Evolutionary conservation across 2,888 invertebrate species (phyloP).

Genomic region (Hypolimnas misippus): DNA sequence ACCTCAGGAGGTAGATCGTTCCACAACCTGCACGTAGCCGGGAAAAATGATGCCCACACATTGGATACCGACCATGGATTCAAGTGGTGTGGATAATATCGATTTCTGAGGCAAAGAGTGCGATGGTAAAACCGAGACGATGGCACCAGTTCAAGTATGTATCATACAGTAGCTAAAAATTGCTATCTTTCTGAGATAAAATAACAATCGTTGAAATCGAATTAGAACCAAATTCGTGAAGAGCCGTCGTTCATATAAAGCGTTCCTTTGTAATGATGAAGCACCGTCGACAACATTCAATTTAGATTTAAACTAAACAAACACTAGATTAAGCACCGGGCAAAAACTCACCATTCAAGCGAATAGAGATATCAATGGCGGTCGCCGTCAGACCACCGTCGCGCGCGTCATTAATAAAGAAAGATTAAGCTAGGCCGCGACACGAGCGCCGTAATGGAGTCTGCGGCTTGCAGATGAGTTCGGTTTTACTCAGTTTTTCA

Average conservation of each 20-base stretch:
- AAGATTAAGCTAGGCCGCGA: slow-evolving; percentile 70
- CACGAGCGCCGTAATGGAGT: slow-evolving; percentile 67
- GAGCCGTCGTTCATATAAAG: neutral
- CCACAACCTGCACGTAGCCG: too few relatives aligned
- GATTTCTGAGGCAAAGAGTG: too few relatives aligned
- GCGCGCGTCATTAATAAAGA: slow-evolving; percentile 72
- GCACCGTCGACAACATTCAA: slow-evolving; percentile 1
- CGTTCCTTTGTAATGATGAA: neutral
- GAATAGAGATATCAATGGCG: slow-evolving; percentile 61
- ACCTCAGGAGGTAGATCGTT: too few relatives aligned
- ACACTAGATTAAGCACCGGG: slow-evolving; percentile 11
- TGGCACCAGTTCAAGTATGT: too few relatives aligned
- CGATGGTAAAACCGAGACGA: too few relatives aligned
- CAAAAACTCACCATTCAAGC: slow-evolving; percentile 36
- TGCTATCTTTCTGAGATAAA: too few relatives aligned
- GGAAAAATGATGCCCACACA: too few relatives aligned
- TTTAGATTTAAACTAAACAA: slow-evolving; percentile 11
- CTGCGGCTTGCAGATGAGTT: slow-evolving; percentile 73
- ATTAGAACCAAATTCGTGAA: neutral
- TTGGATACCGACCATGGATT: too few relatives aligned
- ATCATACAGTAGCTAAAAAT: too few relatives aligned
- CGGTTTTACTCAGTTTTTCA: slow-evolving; percentile 81
- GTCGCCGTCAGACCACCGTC: slow-evolving; percentile 59
- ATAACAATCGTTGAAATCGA: neutral
- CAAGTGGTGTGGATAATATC: too few relatives aligned